These are phyloP conservation scores for rabbit (Oryctolagus cuniculus) DNA, from an alignment of 2,113 vertebrate genomes.

Conservation along the genomic window mOryCun1.1 NC_091451.1:13110001-13110500, in stretches of 20 bases:
- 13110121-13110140: slow-evolving; percentile 66
- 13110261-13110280: slow-evolving; percentile 36
- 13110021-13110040: slow-evolving; percentile 72
- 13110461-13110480: not conserved
- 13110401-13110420: slow-evolving; percentile 36
- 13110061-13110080: slow-evolving; percentile 61
- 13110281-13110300: slow-evolving; percentile 34
- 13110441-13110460: not conserved
- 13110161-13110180: slow-evolving; percentile 2
- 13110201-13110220: slow-evolving; percentile 43
- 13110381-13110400: slow-evolving; percentile 49
- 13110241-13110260: slow-evolving; percentile 27
- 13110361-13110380: slow-evolving; percentile 39
- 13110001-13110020: slow-evolving; percentile 66
- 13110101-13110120: slow-evolving; percentile 71
- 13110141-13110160: slow-evolving; percentile 26
- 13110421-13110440: not conserved
- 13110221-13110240: slow-evolving; percentile 26
- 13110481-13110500: slow-evolving; percentile 8
- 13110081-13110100: slow-evolving; percentile 72
- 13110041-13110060: slow-evolving; percentile 66
- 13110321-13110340: not conserved
- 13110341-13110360: not conserved
- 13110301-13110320: not conserved
- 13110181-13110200: slow-evolving; percentile 29